Base-by-base conservation (phyloP, 2,113 vertebrate genomes). In the Psilopogon haemacephalus region DNA sequence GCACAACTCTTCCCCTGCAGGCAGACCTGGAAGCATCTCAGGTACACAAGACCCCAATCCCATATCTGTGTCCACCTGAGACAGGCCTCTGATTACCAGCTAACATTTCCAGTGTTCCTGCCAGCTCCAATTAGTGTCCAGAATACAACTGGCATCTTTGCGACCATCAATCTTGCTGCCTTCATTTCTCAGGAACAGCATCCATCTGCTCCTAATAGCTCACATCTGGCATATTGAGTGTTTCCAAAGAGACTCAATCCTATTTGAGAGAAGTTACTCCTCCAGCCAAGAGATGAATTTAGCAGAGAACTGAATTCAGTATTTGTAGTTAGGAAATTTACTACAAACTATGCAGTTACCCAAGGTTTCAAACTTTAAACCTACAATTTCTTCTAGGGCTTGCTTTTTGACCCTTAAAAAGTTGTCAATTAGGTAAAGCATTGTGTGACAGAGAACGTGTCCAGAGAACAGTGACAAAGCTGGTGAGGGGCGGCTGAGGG, bases 121-220 rank as follows among this genome's bases (percentile, higher is more conserved):
- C 78, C 94, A 92, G 86, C 56, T 70, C n/a, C 48, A 63, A 12
- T 78, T 33, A 89, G n/a, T 3, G 8, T 86, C 72, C 87, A 83
- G 64, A 84, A 62, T 26, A 54, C 18, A 78, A 78, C 80, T 83
- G 84, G 68, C 77, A 94, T 38, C 80, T 84, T 81, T 52, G 50
- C 44, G 52, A 46, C 37, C 73, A 72, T 64, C 84, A 62, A 16
- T 70, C 77, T 54, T 64, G 33, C 1, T 72, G 55, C 86, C 56
- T 90, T 28, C 37, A 33, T 72, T 86, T 84, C 86, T 72, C 20
- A 55, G 73, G 75, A 90, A 46, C 86, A 89, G 87, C 80, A 87
- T 54, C 84, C 89, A 81, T 94, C 90, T 93, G 91, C 94, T 95
- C 79, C 68, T 75, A 90, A 85, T 69, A 85, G 90, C 68, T 84